A percentile compares a stretch with the other conserved stretches of the same genome.
These are phyloP conservation scores for Caenorhabditis auriculariae DNA, from an alignment of 2,888 invertebrate genomes.

Conservation along the genomic window DNA sequence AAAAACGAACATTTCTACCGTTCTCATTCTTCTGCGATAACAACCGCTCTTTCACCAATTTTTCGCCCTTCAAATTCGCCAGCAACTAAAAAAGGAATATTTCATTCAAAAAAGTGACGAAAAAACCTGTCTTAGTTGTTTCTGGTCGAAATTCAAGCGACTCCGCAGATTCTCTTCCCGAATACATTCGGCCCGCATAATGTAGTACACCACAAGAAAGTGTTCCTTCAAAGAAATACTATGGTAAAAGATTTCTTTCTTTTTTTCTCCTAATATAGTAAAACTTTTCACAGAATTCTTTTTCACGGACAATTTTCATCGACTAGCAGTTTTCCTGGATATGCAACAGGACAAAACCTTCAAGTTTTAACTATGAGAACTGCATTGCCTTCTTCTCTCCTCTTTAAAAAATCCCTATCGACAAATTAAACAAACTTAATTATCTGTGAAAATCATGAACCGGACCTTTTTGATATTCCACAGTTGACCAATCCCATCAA, in stretches of 20 bases:
- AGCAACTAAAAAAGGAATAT: slow-evolving; percentile 38
- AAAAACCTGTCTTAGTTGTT: slow-evolving; percentile 45
- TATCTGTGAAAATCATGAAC: no score
- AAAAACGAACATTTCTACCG: slow-evolving; percentile 9
- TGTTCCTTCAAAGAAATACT: slow-evolving; percentile 32
- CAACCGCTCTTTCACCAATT: slow-evolving; percentile 59
- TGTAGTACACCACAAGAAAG: slow-evolving; percentile 57
- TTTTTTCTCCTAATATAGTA: slow-evolving; percentile 8
- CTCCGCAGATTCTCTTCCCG: slow-evolving; percentile 58
- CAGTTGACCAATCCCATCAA: no score
- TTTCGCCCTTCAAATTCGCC: slow-evolving; percentile 50
- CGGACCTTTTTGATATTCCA: no score
- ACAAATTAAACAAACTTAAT: no score
- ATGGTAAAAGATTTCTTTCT: neutral
- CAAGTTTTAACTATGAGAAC: no score
- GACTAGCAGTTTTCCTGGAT: no score
- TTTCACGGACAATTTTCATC: no score
- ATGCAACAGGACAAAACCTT: no score
- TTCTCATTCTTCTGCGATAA: slow-evolving; percentile 46
- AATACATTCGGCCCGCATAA: slow-evolving; percentile 57
- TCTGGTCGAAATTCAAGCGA: slow-evolving; percentile 54
- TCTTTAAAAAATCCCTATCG: no score
- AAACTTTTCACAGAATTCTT: slow-evolving; percentile 5
- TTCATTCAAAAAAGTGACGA: neutral
- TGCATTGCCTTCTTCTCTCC: no score